Evolutionary conservation across 2,113 vertebrate species (phyloP).

Genomic region (Apaloderma vittatum): DNA sequence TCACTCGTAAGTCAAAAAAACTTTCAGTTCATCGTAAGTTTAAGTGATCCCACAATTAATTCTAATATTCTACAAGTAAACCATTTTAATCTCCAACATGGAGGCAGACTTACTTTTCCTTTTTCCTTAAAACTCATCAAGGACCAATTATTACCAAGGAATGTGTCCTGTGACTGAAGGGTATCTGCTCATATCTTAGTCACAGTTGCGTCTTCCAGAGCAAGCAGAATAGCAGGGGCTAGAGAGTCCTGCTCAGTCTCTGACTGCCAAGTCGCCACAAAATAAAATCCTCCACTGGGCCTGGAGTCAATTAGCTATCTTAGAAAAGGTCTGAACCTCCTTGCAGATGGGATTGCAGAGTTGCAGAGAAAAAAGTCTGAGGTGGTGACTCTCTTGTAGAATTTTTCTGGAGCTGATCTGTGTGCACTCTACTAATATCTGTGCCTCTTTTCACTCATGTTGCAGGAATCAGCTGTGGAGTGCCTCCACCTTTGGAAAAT

Average conservation of each 20-base stretch:
- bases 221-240: background rate
- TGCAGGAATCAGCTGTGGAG: conserved; percentile 90
- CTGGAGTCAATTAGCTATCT: background rate
- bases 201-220: background rate
- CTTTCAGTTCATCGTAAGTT: no score
- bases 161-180: background rate
- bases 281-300: background rate
- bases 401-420: background rate
- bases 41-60: no score
- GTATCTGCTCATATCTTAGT: background rate
- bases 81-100: background rate
- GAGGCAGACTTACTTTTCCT: background rate
- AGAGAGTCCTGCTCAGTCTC: background rate
- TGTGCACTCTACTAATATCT: background rate
- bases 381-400: background rate
- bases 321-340: background rate
- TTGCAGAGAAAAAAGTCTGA: background rate
- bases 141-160: background rate
- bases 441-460: background rate
- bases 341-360: background rate
- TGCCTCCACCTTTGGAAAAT: conserved; percentile 88
- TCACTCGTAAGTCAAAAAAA: no score
- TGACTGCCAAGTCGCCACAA: background rate
- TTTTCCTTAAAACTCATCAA: background rate
- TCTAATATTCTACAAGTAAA: no score